Evolutionary conservation across 92 coral and sea anemone species (phyloP).

Genomic region (Epizoanthus rinbou): DNA sequence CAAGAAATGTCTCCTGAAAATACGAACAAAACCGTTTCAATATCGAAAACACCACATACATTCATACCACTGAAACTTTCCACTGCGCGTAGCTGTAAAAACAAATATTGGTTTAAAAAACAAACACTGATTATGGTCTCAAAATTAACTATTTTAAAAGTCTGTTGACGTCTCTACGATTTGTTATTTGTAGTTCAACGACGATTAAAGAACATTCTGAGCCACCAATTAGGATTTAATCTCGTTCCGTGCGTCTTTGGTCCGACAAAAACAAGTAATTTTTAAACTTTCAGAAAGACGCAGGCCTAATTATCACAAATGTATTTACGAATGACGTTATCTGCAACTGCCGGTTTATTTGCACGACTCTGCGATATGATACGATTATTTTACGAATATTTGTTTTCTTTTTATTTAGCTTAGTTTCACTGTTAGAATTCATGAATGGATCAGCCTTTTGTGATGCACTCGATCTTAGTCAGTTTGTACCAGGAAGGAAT

Average conservation of each 20-base stretch:
- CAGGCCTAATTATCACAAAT: neutral
- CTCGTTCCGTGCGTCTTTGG: neutral
- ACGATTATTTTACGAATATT: neutral
- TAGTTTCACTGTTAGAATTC: neutral
- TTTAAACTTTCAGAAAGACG: neutral
- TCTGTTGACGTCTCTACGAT: constrained; percentile 6
- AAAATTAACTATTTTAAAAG: neutral
- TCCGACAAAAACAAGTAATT: neutral
- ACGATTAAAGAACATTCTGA: neutral
- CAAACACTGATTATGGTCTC: neutral
- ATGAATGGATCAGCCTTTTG: neutral
- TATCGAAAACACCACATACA: too few relatives aligned
- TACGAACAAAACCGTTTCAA: too few relatives aligned
- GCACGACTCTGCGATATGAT: neutral
- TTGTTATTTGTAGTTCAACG: constrained; percentile 22
- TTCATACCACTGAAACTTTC: neutral
- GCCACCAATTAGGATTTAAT: constrained; percentile 7
- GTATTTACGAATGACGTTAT: neutral
- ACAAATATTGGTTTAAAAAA: constrained; percentile 12
- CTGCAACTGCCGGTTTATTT: neutral
- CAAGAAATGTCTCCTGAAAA: too few relatives aligned
- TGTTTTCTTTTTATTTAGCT: neutral
- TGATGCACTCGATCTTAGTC: neutral
- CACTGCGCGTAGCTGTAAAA: constrained; percentile 5
- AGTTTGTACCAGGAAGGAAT: neutral